Percentiles rank a stretch among this genome's conserved stretches.
These are phyloP conservation scores for Halichondria panicea DNA, from an alignment of 37 sponge, comb jelly and placozoan genomes.

Conservation along the genomic window DNA sequence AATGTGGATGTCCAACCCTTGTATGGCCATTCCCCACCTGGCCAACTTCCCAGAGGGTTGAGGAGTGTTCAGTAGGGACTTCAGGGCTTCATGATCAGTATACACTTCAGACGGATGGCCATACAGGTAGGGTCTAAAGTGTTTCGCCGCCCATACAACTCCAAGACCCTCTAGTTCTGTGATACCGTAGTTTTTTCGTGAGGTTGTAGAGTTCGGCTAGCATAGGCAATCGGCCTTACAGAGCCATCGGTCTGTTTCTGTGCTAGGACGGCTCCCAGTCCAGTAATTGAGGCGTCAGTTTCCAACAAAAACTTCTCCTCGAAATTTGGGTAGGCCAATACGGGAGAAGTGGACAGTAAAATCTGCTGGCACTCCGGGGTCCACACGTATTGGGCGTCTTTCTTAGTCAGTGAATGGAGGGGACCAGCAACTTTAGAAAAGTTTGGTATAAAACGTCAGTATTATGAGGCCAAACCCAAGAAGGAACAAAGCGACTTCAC, in stretches of 20 bases:
- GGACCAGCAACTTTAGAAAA: conserved; percentile 44
- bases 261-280: conserved; percentile 57
- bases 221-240: conserved; percentile 38
- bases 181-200: conserved; percentile 56
- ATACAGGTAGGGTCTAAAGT: conserved; percentile 68
- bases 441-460: conserved; percentile 40
- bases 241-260: conserved; percentile 40
- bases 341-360: conserved; percentile 24
- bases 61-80: conserved; percentile 55
- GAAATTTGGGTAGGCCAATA: conserved; percentile 50
- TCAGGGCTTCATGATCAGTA: conserved; percentile 68
- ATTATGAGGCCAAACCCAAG: conserved; percentile 50
- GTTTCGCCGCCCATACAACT: conserved; percentile 67
- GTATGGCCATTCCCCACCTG: conserved; percentile 64
- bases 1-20: conserved; percentile 28
- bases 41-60: conserved; percentile 66
- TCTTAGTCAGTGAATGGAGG: conserved; percentile 32
- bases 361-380: conserved; percentile 21
- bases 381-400: conserved; percentile 47
- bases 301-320: conserved; percentile 25
- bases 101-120: conserved; percentile 45
- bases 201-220: conserved; percentile 55
- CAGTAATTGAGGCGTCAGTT: conserved; percentile 59
- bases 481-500: no score
- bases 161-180: conserved; percentile 64